A percentile compares a stretch with the other conserved stretches of the same genome.
Conservation (phyloP, 2,888 invertebrate genomes). For the Ochropleura leucogaster region DNA sequence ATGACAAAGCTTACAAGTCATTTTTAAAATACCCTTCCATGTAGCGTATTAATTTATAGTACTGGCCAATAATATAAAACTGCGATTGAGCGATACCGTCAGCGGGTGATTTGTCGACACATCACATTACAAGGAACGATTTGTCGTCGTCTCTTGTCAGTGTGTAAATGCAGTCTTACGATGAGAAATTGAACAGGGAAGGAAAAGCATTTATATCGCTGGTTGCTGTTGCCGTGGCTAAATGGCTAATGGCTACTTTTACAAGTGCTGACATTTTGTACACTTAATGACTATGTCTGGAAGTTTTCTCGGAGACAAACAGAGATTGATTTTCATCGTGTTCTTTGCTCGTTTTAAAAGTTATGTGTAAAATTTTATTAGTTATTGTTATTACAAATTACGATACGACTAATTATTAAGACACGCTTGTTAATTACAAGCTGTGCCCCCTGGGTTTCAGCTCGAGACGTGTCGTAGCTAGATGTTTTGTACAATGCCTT, state of each 20-base stretch:
- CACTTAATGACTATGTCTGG: constrained; percentile 1
- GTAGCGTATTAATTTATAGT: constrained; percentile 48
- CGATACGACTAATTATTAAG: too few species aligned
- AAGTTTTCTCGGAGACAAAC: background rate
- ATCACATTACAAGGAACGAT: constrained; percentile 33
- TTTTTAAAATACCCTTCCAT: constrained; percentile 45
- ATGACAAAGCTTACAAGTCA: constrained; percentile 14
- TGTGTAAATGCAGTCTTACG: constrained; percentile 34
- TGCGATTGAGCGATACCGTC: constrained; percentile 55
- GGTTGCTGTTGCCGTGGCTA: constrained; percentile 6
- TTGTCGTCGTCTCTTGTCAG: constrained; percentile 22
- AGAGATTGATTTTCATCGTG: background rate
- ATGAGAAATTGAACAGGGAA: constrained; percentile 46
- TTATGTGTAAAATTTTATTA: background rate
- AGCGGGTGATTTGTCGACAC: constrained; percentile 36
- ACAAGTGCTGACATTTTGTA: constrained; percentile 11
- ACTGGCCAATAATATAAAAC: constrained; percentile 35
- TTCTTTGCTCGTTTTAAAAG: background rate
- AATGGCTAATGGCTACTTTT: constrained; percentile 32
- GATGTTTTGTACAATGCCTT: too few species aligned
- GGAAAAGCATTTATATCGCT: constrained; percentile 24
- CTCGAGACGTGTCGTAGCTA: too few species aligned
- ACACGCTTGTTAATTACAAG: too few species aligned
- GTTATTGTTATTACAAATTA: too few species aligned
- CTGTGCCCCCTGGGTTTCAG: too few species aligned